Base-by-base conservation (phyloP, 2,113 vertebrate species). In the Pontoporia blainvillei region DNA sequence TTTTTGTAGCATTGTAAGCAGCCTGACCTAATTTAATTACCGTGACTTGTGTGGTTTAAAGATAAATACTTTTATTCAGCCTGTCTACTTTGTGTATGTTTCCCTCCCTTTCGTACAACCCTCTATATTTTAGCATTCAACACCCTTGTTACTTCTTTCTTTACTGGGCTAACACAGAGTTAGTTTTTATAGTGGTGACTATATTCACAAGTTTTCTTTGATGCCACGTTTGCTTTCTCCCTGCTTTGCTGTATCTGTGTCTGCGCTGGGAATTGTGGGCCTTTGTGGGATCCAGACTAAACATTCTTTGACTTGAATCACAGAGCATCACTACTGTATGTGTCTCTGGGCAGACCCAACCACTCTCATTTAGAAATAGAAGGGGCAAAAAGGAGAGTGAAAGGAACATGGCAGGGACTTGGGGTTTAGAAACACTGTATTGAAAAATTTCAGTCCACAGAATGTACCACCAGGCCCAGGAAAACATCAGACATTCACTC, bases 21-120 rank as follows among this genome's bases (percentile, higher is more conserved):
- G 97, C 39, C 98, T 97, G 97, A 97, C 97, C 98, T 98, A 98
- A 98, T 98, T 98, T 98, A 98, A 98, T 98, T 98, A 97, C 98
- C 98, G 94, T 98, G 97, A 98, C 97, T 98, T 98, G 97, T 96
- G 98, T 95, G 96, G 97, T 92, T 98, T 97, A 95, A 97, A 98
- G 98, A 99, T 98, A 98, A 98, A 98, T 96, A 96, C 98, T 97
- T 98, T 96, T 95, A 98, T 98, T 98, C 98, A 98, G 67, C 71
- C 95, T 94, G 88, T 86, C 98, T 93, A 92, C 97, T 97, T 96
- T 97, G 98, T 98, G 61, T 64, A 94, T 95, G 91, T 93, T 97
- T 96, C 86, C 86, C 96, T 95, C 62, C 59, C 49, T 97, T 98
- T 98, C 97, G 98, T 84, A 78, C 86, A 87, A 92, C 69, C 90